Conservation (phyloP, 64 coral and sea anemone species). For the Hydrozoanthus tunicans region DNA sequence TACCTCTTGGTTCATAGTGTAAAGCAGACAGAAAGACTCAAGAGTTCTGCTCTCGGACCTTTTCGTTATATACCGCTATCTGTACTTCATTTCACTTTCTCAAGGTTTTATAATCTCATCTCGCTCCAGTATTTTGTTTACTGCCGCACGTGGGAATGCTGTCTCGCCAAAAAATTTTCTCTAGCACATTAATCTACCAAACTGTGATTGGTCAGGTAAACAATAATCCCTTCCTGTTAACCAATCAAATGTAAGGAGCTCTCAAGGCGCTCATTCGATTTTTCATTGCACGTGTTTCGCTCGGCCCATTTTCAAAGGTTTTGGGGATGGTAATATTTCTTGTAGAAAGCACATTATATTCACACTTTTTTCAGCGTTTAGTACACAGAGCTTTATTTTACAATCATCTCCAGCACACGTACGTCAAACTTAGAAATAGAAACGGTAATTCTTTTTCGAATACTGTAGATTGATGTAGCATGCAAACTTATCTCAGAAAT, state of each 20-base stretch:
- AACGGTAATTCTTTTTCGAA: too few relatives aligned
- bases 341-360: too few relatives aligned
- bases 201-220: conserved; percentile 15
- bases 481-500: too few relatives aligned
- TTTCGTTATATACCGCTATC: conserved; percentile 10
- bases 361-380: too few relatives aligned
- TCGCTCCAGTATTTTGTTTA: conserved; percentile 33
- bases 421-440: too few relatives aligned
- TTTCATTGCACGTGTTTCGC: conserved; percentile 32
- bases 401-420: too few relatives aligned
- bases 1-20: conserved; percentile 55
- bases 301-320: conserved; percentile 10
- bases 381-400: too few relatives aligned
- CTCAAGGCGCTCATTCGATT: conserved; percentile 38
- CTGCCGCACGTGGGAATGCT: conserved; percentile 53
- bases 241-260: conserved; percentile 25
- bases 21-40: conserved; percentile 11
- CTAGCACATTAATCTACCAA: not conserved
- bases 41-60: not conserved
- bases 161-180: conserved; percentile 1
- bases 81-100: conserved; percentile 39
- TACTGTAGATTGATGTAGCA: too few relatives aligned
- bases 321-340: not conserved
- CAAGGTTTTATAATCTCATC: conserved; percentile 21
- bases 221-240: not conserved